Evolutionary conservation across 2,113 vertebrate genomes (phyloP).

Genomic region (Seriola quinqueradiata): DNA sequence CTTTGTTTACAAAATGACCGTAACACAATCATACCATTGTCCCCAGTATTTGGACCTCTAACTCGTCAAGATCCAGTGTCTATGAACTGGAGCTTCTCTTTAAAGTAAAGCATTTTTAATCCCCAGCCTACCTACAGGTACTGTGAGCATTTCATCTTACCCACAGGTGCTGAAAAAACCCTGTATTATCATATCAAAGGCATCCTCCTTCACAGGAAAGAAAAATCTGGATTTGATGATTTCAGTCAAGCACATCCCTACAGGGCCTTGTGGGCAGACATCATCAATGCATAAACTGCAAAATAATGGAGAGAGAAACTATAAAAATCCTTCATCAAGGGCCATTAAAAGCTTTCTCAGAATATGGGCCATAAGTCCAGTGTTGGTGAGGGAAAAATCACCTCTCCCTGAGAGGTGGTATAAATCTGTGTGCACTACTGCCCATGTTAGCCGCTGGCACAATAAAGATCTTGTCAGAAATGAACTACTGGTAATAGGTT

Average conservation of each 20-base stretch:
- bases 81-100: constrained; percentile 20
- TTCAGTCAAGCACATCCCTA: constrained; percentile 59
- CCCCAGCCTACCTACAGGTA: constrained; percentile 46
- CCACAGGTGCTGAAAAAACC: constrained; percentile 51
- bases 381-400: constrained; percentile 65
- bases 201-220: constrained; percentile 53
- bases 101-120: constrained; percentile 46
- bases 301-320: constrained; percentile 72
- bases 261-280: constrained; percentile 64
- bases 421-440: constrained; percentile 64
- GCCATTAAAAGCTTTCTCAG: constrained; percentile 71
- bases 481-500: constrained; percentile 71
- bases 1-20: constrained; percentile 29
- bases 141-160: constrained; percentile 51
- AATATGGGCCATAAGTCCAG: constrained; percentile 70
- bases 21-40: constrained; percentile 3
- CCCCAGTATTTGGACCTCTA: background rate
- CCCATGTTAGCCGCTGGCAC: constrained; percentile 59
- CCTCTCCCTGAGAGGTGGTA: constrained; percentile 56
- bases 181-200: constrained; percentile 78
- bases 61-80: background rate
- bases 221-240: constrained; percentile 71
- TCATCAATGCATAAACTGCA: constrained; percentile 75
- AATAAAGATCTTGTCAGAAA: constrained; percentile 74
- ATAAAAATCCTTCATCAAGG: constrained; percentile 74